Evolutionary conservation across 2,797 vertebrate genomes (phyloP), one percentile per base, ranked within the genome.

Genomic region (Pangasius mekongensis): DNA sequence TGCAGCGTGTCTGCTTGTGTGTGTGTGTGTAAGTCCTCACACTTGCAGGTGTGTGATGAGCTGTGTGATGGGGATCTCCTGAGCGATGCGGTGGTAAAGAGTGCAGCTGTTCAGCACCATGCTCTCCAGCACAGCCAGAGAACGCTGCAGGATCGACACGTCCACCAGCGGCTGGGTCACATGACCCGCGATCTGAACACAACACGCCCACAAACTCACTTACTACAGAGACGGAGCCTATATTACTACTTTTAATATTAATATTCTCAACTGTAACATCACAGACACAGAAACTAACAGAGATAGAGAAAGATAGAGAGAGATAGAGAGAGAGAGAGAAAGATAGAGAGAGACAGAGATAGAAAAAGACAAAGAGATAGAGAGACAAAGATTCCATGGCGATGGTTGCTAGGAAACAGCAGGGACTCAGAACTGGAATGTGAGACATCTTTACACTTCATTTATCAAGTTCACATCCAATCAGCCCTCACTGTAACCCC

Each of bases 11-110:
- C 86, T 90, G 91, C 80, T 86, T 91, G 92, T 91, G 62, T 90
- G 95, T 96, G 94, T 95, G 71, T 94, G 96, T 94, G 95, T 96
- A 95, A 95, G 95, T 95, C 98, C 98, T 98, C 97, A 99, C 99
- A 99, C 98, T 96, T 99, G 98, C 93, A 99, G 96, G 96, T 99
- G 98, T 87, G 97, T 97, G 96, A 99, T 99, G 94, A 99, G 98
- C 92, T 99, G 99, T 91, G 97, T 98, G 92, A 99, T 98, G 0
- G 98, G 99, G 97, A 98, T 98, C 92, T 99, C 98, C 91, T 99
- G 98, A 0, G 98, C 98, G 90, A 99, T 97, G 74, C 98, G 97
- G 92, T 98, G 98, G 94, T 99, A 99, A 22, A 99, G 96, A 88
- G 96, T 99, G 94, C 99, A 98, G 93, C 98, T 99, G 95, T 99